These are phyloP conservation scores for Phenganax stokvisi DNA, from an alignment of 92 coral and sea anemone species.

Conservation along the genomic window DNA sequence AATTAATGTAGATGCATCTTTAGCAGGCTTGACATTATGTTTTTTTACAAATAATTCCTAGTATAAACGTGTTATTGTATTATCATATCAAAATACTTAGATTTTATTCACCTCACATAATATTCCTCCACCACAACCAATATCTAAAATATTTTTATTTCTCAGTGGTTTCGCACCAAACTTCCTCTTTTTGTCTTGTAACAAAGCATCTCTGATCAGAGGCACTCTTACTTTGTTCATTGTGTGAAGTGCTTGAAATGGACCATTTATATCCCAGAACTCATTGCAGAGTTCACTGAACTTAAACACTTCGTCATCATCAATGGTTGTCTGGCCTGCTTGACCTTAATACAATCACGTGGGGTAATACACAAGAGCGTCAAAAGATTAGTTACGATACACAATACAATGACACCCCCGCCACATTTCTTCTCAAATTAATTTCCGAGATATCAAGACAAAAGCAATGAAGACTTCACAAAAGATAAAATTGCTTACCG, in stretches of 20 bases:
- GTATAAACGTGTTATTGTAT: too few relatives aligned
- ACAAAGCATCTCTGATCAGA: constrained; percentile 61
- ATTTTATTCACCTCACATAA: constrained; percentile 62
- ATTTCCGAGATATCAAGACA: neutral
- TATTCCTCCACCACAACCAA: constrained; percentile 97
- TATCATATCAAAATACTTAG: too few relatives aligned
- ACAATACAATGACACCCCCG: neutral
- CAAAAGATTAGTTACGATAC: too few relatives aligned
- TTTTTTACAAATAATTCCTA: too few relatives aligned
- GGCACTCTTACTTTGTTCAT: constrained; percentile 90
- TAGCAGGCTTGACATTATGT: too few relatives aligned
- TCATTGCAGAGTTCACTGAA: constrained; percentile 72
- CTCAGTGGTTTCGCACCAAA: constrained; percentile 53
- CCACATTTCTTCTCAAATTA: neutral
- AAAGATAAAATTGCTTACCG: neutral
- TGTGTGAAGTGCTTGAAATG: constrained; percentile 75
- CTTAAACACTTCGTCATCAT: constrained; percentile 77
- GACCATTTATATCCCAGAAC: constrained; percentile 87
- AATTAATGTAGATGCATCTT: neutral
- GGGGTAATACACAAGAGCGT: too few relatives aligned
- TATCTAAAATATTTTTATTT: constrained; percentile 63
- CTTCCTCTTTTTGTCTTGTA: constrained; percentile 6
- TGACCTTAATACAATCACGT: neutral
- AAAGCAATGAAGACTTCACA: neutral
- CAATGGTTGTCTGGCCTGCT: constrained; percentile 54